Base-by-base conservation (phyloP, 2,888 invertebrate genomes). In the Strigamia crassipes region DNA sequence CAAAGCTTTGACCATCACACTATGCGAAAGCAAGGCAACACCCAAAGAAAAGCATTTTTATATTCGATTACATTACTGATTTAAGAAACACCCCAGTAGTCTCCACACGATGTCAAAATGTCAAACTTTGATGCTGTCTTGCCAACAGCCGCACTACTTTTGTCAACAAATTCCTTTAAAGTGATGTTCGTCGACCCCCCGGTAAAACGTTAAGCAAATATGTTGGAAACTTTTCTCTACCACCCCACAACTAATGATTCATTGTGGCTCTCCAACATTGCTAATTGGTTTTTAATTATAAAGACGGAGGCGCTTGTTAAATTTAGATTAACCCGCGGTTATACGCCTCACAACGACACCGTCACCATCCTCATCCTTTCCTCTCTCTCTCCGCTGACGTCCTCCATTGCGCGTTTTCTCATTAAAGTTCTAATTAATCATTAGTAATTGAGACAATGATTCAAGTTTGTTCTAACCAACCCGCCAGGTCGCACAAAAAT, bases 281-380 rank as follows among this genome's bases (percentile, higher is more conserved):
- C 42, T 78, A 78, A 78, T 78, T 78, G 78, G 78, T 38, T 41
- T 78, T 78, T 78, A 78, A 78, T 78, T 78, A 78, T 78, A 78
- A 78, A 42, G 78, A 78, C 78, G 78, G 42, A 73, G 73, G 73
- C 78, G 78, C 41, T 78, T 42, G 78, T 78, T 78, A 78, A 78
- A 78, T 78, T 78, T 42, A 78, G 78, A 78, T 78, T 78, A 78
- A 78, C 42, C 42, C 78, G 78, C 78, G 78, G 78, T 78, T 78
- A 38, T 78, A 38, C 41, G 78, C 42, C 41, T 23, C 12, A 38
- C 38, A 41, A 41, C 78, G 41, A 78, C 38, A 38, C 38, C 78
- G 18, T 38, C 78, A 78, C 41, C 73, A 73, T 73, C 73, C 73
- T 73, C 73, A 73, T 73, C 31, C 73, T 73, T 73, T 73, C 23